These are phyloP conservation scores for Rhizoglyphus robini DNA, from an alignment of 1,140 invertebrate species.

Conservation along the genomic window DNA sequence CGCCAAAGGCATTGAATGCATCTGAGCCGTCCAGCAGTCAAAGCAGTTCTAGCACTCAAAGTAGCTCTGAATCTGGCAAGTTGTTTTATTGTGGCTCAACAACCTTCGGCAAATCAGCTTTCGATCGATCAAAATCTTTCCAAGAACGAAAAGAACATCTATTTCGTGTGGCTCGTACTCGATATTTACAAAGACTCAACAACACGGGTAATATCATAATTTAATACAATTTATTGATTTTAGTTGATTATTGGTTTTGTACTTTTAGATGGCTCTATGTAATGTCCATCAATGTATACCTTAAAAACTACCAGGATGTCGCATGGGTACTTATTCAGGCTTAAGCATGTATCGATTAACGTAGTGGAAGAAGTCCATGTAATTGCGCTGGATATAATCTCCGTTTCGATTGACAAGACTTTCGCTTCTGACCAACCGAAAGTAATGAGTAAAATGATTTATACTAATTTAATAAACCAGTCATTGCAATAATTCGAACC, in stretches of 20 bases:
- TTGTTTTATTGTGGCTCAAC: conserved; percentile 34
- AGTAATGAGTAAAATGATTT: neutral
- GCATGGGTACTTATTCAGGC: neutral
- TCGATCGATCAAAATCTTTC: conserved; percentile 49
- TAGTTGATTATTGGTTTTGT: neutral
- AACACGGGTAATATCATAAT: neutral
- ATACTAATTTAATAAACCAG: neutral
- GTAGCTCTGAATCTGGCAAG: neutral
- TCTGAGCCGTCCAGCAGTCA: neutral
- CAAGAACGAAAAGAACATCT: conserved; percentile 61
- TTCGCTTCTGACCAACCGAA: neutral
- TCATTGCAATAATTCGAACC: no score
- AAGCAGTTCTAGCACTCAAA: neutral
- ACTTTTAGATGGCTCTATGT: neutral
- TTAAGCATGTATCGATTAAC: neutral
- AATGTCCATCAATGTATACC: conserved; percentile 4
- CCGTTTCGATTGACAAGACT: conserved; percentile 1
- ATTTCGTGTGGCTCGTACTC: conserved; percentile 55
- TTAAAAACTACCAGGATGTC: neutral
- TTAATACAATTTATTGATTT: neutral
- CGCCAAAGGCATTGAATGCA: neutral
- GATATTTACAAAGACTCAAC: conserved; percentile 53
- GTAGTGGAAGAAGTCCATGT: conserved; percentile 4
- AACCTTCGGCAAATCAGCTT: conserved; percentile 46
- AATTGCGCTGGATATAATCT: neutral